These are phyloP conservation scores for Chromis chromis DNA, from an alignment of 2,797 vertebrate genomes.

Conservation along the genomic window DNA sequence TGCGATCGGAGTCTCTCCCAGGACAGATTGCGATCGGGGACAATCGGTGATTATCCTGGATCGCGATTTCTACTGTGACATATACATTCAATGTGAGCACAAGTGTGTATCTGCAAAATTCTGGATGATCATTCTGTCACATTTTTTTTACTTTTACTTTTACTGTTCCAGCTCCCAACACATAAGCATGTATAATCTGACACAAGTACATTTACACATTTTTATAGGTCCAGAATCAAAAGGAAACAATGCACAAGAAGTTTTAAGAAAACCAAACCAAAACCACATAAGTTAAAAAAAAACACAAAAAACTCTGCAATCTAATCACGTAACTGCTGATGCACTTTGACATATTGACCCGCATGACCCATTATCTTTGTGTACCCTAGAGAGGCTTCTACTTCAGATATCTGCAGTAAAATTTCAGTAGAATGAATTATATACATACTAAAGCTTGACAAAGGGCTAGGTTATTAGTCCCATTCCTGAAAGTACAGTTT, in stretches of 20 bases:
- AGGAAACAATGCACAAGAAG: no score
- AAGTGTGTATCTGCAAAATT: background rate
- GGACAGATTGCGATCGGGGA: no score
- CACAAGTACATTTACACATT: background rate
- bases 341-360: conserved; percentile 20
- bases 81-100: background rate
- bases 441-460: conserved; percentile 49
- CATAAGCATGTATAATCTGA: no score
- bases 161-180: no score
- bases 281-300: no score
- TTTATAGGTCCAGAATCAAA: no score
- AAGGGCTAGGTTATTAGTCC: conserved; percentile 35
- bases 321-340: background rate
- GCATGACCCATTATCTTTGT: conserved; percentile 1
- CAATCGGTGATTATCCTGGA: no score
- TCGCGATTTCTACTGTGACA: no score
- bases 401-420: conserved; percentile 12
- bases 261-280: no score
- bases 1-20: no score
- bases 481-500: conserved; percentile 15
- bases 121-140: no score
- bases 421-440: conserved; percentile 63
- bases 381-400: conserved; percentile 23
- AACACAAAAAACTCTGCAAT: background rate
- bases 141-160: background rate